Base-by-base conservation (phyloP, 2,113 vertebrate genomes). In the Serinus canaria region DNA sequence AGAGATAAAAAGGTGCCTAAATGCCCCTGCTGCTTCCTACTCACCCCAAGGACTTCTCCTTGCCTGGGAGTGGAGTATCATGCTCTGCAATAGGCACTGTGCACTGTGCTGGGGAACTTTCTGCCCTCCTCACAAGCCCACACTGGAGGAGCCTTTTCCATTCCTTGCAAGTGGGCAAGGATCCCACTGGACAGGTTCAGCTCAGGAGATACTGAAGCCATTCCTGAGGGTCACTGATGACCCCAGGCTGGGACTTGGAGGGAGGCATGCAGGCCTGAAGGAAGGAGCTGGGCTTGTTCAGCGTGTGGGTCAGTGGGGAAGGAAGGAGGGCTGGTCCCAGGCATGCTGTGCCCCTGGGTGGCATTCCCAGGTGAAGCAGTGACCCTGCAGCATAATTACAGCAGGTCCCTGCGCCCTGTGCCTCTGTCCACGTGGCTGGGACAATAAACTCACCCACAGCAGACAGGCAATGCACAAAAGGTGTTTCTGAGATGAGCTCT, bases 61-160 rank as follows among this genome's bases (percentile, higher is more conserved):
- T 39, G 59, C 11, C 77, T 64, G 44, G 31, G 9, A 1, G 0
- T 8, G 20, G 59, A 1, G 0, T 4, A 15, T 47, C 35, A 4
- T 49, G 41, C 41, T 62, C 41, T 90, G 33, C 74, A 24, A 0
- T 5, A 43, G 30, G 9, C 30, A 69, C 13, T 5, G 0, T 46
- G 62, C 47, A 35, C 6, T 43, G 0, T 66, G 27, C 33, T 12
- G 28, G 49, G 50, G 11, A 56, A 31, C 28, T 53, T 33, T 14
- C 25, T 41, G 39, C 28, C 33, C 43, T 46, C 47, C 55, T 56
- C 31, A 15, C 0, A 3, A 74, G 41, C 19, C 55, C 30, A 13
- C 2, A 1, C 7, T 31, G n/a, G 52, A 74, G 53, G 21, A 5
- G 27, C 37, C 31, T 62, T 56, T 74, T 47, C 28, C 8, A 4